A percentile compares a stretch with the other conserved stretches of the same genome.
phyloP scores from a whole-genome alignment of 2,113 vertebrate species.

The Copsychus sechellarum region DNA sequence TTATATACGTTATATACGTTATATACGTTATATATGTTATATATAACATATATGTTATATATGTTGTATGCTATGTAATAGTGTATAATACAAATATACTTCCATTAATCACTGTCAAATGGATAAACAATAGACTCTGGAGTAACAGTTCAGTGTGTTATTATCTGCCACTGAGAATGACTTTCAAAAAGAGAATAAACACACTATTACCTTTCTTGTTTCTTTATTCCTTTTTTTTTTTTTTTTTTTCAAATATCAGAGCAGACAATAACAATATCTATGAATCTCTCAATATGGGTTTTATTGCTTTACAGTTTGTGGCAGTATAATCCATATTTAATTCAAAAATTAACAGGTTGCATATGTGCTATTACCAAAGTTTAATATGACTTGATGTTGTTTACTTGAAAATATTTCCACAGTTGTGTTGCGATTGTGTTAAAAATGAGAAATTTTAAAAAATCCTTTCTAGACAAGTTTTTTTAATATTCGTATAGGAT shows the following conservation, averaged over 20 bases:
- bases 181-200: not conserved
- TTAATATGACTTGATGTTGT: not conserved
- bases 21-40: too few species aligned
- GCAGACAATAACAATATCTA: not conserved
- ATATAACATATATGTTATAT: too few species aligned
- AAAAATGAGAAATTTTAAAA: not conserved
- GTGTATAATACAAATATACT: not conserved
- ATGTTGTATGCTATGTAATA: too few species aligned
- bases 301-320: not conserved
- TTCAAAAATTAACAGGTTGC: not conserved
- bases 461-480: not conserved
- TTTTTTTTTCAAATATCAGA: not conserved
- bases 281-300: not conserved
- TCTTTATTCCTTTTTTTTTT: not conserved
- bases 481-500: not conserved
- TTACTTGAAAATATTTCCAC: not conserved
- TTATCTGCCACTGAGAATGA: not conserved
- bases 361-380: rapidly evolving
- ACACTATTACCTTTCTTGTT: rapidly evolving
- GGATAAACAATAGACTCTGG: not conserved
- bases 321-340: not conserved
- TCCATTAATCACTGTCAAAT: not conserved
- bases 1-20: too few species aligned
- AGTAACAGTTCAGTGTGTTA: not conserved
- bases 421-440: not conserved